Base-by-base conservation (phyloP, 2,113 vertebrate species). In the Columbina picui region DNA sequence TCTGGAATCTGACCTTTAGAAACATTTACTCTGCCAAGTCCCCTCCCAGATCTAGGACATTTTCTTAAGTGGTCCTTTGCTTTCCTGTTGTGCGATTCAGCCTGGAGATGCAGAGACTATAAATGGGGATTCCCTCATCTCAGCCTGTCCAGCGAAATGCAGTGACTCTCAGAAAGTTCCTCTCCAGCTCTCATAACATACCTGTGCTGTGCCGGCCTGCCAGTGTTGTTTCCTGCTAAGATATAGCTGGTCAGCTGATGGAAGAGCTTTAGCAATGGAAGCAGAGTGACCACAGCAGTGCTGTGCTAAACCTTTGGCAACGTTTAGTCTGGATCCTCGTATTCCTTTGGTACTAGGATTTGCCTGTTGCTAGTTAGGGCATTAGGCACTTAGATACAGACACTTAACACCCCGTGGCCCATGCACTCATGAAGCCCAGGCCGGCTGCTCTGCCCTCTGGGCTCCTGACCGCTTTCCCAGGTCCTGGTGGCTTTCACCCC, bases 141-240 rank as follows among this genome's bases (percentile, higher is more conserved):
- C 85, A 87, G 79, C 12, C 50, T 91, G 75, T 69, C 70, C 71
- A 92, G 23, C 7, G 23, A 82, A 89, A 80, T 6, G 10, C 27
- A 57, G 12, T 30, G 64, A 79, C 26, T 50, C 14, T 69, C 69
- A 92, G 93, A 59, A 91, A 91, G 41, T 60, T 90, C 36, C 20
- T 94, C 52, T 78, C 63, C 91, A 94, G 87, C 90, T 95, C 84
- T 91, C 69, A 82, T 43, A 96, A 91, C 83, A 90, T 20, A 68
- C 50, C 57, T 3, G 0, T 60, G 50, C 11, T 0, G 0, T 65
- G 12, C 43, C 78, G 84, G 59, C 57, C 69, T 75, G 84, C 16
- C 69, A 45, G 41, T 13, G 45, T 3, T 84, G 23, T 73, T 89
- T 91, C 65, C 84, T 93, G 53, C 30, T 77, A 34, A 81, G 47